Conservation (phyloP, 1,140 invertebrate species). For the Bombyx mandarina region DNA sequence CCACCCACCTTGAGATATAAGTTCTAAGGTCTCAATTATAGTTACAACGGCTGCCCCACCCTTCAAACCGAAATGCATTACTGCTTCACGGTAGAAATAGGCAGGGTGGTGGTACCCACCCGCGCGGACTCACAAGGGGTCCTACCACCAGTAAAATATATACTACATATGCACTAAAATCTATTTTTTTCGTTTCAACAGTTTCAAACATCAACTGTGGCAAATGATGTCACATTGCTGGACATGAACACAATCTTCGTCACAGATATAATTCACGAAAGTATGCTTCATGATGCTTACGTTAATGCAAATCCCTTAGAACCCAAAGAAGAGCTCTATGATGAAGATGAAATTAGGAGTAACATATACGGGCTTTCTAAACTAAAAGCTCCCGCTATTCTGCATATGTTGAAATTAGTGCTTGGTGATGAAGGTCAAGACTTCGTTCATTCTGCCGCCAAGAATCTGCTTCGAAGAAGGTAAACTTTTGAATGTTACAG, state of each 20-base stretch:
- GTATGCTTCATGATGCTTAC: conserved; percentile 37
- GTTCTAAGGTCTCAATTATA: no score
- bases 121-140: no score
- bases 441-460: conserved; percentile 34
- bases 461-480: conserved; percentile 24
- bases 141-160: no score
- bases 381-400: conserved; percentile 42
- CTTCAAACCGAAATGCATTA: no score
- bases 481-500: conserved; percentile 8
- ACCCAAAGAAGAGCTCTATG: conserved; percentile 22
- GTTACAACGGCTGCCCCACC: no score
- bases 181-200: conserved; percentile 15
- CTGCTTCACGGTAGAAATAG: no score
- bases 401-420: conserved; percentile 37
- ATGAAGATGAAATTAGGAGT: conserved; percentile 32
- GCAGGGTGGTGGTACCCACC: no score
- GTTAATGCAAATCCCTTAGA: conserved; percentile 18
- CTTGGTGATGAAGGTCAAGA: conserved; percentile 30
- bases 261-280: conserved; percentile 53
- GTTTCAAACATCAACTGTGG: conserved; percentile 33
- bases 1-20: no score
- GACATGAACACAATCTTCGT: conserved; percentile 51
- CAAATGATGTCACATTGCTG: conserved; percentile 24
- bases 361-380: conserved; percentile 32
- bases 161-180: no score